A percentile compares a stretch with the other conserved stretches of the same genome.
Evolutionary conservation across 2,797 vertebrate genomes (phyloP).

Genomic region (Steatocranus sp.): DNA sequence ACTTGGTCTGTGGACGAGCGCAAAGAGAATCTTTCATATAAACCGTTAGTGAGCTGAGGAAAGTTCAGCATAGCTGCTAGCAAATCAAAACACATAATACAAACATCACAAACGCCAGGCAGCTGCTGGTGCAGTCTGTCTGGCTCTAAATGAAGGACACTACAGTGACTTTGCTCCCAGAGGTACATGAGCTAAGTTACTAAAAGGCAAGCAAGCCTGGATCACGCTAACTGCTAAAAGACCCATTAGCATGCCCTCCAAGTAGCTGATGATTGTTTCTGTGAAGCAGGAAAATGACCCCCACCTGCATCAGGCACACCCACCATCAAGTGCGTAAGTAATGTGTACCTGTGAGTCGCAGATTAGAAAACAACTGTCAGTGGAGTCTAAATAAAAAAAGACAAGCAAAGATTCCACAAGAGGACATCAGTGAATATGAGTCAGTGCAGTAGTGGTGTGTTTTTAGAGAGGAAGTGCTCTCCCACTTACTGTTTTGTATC

Average conservation of each 20-base stretch:
- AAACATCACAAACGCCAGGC: rapidly evolving
- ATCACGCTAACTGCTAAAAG: neutral
- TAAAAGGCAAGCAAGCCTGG: neutral
- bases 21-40: neutral
- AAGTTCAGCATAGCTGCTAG: neutral
- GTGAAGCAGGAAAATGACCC: neutral
- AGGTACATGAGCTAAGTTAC: neutral
- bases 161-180: neutral
- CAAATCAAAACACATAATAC: neutral
- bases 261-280: neutral
- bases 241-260: neutral
- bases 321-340: neutral
- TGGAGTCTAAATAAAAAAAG: neutral
- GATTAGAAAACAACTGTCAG: neutral
- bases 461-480: neutral
- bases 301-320: neutral
- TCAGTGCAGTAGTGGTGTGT: neutral
- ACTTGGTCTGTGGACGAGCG: constrained; percentile 80
- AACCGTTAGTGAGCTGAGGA: neutral
- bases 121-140: neutral
- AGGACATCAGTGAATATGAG: neutral
- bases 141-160: neutral
- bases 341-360: neutral
- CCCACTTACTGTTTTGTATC: neutral
- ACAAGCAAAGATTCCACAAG: neutral